phyloP scores from a whole-genome alignment of 2,888 invertebrate species.

The Spilarctia lutea region DNA sequence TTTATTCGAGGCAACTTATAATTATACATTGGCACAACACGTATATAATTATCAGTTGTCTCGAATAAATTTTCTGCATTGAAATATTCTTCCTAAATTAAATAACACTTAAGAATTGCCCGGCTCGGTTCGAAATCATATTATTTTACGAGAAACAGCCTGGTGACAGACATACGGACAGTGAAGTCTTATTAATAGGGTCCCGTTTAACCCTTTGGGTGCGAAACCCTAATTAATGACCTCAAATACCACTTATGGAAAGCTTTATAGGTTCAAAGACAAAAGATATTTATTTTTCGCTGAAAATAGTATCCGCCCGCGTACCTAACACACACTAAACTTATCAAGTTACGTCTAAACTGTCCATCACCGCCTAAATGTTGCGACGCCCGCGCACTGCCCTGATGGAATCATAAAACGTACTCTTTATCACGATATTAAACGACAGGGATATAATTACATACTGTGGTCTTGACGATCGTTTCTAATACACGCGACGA shows the following conservation, averaged over 20 bases:
- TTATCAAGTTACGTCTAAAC: constrained; percentile 64
- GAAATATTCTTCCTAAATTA: no score
- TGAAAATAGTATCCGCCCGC: constrained; percentile 2
- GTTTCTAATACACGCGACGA: constrained; percentile 1
- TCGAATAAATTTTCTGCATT: not conserved
- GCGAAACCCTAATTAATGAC: no score
- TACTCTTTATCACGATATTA: constrained; percentile 61
- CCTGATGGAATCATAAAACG: constrained; percentile 57
- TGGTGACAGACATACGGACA: no score
- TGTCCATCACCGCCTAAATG: constrained; percentile 66
- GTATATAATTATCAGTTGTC: not conserved
- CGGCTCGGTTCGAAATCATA: no score
- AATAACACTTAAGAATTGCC: no score
- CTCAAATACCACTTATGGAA: not conserved
- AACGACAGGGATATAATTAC: constrained; percentile 45
- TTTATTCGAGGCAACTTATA: no score
- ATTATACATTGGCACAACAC: no score
- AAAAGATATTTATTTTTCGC: not conserved
- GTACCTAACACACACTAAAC: constrained; percentile 53
- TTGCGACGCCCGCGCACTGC: constrained; percentile 56
- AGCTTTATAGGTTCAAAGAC: not conserved
- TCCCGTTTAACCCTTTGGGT: no score
- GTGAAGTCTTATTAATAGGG: no score
- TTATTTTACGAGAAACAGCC: no score
- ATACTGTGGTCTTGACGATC: constrained; percentile 8